Evolutionary conservation across 37 sponge, comb jelly and placozoan species (phyloP).

Genomic region (Oopsacas minuta): DNA sequence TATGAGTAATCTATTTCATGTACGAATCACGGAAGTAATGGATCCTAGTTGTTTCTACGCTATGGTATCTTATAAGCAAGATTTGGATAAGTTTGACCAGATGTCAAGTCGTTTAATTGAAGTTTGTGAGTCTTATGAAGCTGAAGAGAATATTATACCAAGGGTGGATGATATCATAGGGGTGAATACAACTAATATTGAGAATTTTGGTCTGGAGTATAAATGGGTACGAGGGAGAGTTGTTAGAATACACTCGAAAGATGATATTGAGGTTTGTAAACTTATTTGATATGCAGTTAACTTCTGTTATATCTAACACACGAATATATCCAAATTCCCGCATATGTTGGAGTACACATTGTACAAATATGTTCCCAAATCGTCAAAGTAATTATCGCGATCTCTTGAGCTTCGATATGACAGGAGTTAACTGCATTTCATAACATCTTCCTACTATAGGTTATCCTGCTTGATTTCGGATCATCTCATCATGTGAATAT

Average conservation of each 20-base stretch:
- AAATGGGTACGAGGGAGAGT: constrained; percentile 6
- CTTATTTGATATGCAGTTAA: too few relatives aligned
- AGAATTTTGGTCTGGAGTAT: constrained; percentile 2
- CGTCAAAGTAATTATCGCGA: too few relatives aligned
- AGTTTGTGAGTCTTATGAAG: neutral
- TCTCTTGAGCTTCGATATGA: too few relatives aligned
- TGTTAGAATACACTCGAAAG: neutral
- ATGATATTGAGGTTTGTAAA: neutral
- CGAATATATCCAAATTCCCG: too few relatives aligned
- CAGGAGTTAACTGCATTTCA: too few relatives aligned
- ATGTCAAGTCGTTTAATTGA: neutral
- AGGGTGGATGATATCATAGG: neutral
- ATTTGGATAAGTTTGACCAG: neutral
- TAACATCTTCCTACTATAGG: too few relatives aligned
- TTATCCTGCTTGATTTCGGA: neutral
- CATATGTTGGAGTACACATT: too few relatives aligned
- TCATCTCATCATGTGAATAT: neutral
- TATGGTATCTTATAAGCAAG: neutral
- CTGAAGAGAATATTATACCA: neutral
- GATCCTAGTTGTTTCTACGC: neutral
- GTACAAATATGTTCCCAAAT: too few relatives aligned
- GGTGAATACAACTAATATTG: neutral
- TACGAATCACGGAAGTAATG: neutral
- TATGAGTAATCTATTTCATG: neutral
- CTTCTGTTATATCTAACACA: too few relatives aligned